phyloP scores from a whole-genome alignment of 2,113 vertebrate species.

The Atlantisia rogersi region DNA sequence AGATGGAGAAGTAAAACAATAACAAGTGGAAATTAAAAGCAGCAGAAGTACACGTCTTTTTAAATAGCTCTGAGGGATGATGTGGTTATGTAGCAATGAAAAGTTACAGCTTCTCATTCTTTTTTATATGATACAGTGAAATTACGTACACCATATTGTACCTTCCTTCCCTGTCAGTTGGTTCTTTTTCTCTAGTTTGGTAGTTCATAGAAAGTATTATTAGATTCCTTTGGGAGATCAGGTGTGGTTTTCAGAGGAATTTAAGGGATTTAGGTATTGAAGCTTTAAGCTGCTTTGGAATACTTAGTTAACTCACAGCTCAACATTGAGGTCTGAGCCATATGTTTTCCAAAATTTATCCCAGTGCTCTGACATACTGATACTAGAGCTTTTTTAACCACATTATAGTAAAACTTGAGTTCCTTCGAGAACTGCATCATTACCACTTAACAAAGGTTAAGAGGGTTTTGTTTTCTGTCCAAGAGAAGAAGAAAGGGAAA shows the following conservation, averaged over 20 bases:
- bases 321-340: neutral
- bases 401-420: neutral
- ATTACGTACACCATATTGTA: neutral
- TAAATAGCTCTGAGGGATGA: neutral
- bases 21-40: slow-evolving; percentile 41
- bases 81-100: slow-evolving; percentile 31
- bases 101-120: slow-evolving; percentile 26
- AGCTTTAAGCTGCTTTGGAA: neutral
- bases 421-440: neutral
- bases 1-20: slow-evolving; percentile 14
- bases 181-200: neutral
- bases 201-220: neutral
- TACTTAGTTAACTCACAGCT: neutral
- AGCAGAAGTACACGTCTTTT: neutral
- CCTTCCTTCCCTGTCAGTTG: neutral
- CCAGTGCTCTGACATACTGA: neutral
- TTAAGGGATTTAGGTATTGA: neutral
- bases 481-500: neutral
- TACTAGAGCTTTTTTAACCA: neutral
- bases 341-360: neutral
- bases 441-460: neutral
- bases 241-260: neutral
- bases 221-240: neutral
- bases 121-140: slow-evolving; percentile 24
- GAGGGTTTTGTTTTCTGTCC: neutral